These are phyloP conservation scores for Naja naja DNA, from an alignment of 2,113 vertebrate genomes.

Conservation along the genomic window DNA sequence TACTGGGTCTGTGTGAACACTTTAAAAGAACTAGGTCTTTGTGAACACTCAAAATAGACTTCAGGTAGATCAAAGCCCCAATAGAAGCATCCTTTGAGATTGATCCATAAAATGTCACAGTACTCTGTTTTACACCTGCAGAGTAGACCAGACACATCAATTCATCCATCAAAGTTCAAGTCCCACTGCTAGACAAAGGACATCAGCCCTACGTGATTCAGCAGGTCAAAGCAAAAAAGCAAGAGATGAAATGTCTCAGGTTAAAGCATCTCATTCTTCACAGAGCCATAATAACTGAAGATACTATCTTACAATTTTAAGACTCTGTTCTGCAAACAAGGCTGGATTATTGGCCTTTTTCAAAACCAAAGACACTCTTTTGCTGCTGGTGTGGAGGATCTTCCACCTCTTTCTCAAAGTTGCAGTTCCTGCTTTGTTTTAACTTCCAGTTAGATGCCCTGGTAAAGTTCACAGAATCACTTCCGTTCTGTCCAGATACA, in stretches of 20 bases:
- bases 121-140: not conserved
- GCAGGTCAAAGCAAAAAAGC: not conserved
- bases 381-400: not conserved
- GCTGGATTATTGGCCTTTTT: not conserved
- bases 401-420: not conserved
- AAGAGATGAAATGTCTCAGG: not conserved
- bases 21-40: not conserved
- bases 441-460: not conserved
- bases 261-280: not conserved
- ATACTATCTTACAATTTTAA: constrained; percentile 42
- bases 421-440: not conserved
- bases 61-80: not conserved
- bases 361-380: not conserved
- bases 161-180: not conserved
- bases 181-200: not conserved
- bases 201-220: not conserved
- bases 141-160: not conserved
- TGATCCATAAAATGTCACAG: not conserved
- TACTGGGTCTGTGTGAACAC: not conserved
- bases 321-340: constrained; percentile 39
- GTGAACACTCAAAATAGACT: not conserved
- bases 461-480: not conserved
- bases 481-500: not conserved
- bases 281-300: not conserved
- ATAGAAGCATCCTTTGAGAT: not conserved